phyloP scores from a whole-genome alignment of 2,113 vertebrate species.

The Pterocles orientalis region DNA sequence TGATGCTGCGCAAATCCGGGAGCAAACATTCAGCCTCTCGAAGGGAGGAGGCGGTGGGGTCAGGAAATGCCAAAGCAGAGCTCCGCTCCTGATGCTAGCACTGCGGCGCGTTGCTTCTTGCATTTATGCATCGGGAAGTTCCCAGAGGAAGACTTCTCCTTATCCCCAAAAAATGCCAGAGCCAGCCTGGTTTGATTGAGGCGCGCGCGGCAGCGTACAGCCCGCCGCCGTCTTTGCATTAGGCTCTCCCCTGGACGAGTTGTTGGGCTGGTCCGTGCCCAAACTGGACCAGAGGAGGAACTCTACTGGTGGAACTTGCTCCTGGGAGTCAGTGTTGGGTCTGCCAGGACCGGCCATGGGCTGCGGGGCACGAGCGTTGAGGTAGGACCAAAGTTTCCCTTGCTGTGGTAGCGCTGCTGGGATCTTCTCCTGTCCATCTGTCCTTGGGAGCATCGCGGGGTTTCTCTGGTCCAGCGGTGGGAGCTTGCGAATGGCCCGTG shows the following conservation, averaged over 20 bases:
- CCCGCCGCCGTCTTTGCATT: not conserved
- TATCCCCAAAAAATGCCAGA: not conserved
- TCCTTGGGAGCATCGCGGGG: rapidly evolving
- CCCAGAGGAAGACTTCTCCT: not conserved
- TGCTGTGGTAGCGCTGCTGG: not conserved
- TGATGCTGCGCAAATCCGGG: not conserved
- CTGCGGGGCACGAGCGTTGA: rapidly evolving
- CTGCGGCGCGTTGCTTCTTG: not conserved
- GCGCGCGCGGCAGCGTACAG: rapidly evolving
- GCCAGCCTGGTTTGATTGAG: not conserved
- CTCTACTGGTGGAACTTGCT: conserved; percentile 2
- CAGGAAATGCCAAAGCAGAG: not conserved
- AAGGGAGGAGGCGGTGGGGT: not conserved
- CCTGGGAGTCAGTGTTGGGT: rapidly evolving
- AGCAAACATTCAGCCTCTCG: not conserved
- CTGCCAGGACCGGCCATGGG: not conserved
- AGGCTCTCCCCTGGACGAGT: not conserved
- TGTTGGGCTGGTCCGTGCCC: not conserved
- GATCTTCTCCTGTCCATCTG: rapidly evolving
- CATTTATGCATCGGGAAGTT: not conserved
- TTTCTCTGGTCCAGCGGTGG: not conserved
- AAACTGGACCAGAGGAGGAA: not conserved
- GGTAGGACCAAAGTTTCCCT: not conserved
- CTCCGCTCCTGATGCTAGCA: not conserved
- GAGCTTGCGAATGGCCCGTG: not conserved